Conservation (phyloP, 2,113 vertebrate species). For the Embiotoca jacksoni region DNA sequence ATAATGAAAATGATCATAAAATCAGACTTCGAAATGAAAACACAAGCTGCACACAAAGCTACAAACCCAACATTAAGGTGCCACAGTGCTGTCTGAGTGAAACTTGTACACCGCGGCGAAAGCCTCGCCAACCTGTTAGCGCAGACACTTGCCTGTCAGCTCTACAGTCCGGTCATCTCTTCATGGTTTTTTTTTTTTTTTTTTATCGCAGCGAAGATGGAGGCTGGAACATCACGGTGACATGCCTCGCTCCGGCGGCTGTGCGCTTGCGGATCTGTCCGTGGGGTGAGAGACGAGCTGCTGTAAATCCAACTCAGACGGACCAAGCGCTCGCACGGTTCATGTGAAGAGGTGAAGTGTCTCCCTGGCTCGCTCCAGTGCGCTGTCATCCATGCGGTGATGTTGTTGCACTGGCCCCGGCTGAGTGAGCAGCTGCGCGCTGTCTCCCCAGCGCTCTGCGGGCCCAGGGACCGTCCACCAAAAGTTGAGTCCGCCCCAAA, state of each 20-base stretch:
- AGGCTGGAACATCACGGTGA: slow-evolving; percentile 40
- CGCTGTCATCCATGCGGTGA: slow-evolving; percentile 45
- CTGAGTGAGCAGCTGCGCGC: slow-evolving; percentile 53
- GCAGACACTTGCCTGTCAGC: slow-evolving; percentile 62
- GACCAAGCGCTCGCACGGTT: not conserved
- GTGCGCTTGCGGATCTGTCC: not conserved
- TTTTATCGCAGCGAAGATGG: slow-evolving; percentile 42
- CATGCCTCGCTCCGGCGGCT: slow-evolving; percentile 3
- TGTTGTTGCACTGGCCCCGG: slow-evolving; percentile 32
- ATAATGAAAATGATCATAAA: not conserved
- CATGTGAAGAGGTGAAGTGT: not conserved
- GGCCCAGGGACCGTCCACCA: slow-evolving; percentile 70
- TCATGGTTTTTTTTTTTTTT: slow-evolving; percentile 19
- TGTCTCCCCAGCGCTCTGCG: slow-evolving; percentile 11
- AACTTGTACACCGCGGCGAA: slow-evolving; percentile 15
- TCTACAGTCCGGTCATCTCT: slow-evolving; percentile 57
- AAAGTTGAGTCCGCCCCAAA: slow-evolving; percentile 16
- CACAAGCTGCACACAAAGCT: not conserved
- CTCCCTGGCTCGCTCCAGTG: slow-evolving; percentile 17
- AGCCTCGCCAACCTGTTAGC: slow-evolving; percentile 64
- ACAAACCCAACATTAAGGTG: not conserved
- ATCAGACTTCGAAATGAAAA: not conserved
- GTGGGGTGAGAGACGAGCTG: not conserved
- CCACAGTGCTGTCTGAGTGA: not conserved
- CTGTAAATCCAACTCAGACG: not conserved